A percentile compares a stretch with the other conserved stretches of the same genome.
phyloP scores from a whole-genome alignment of 2,797 vertebrate species.

The Sternarchorhynchus goeldii region DNA sequence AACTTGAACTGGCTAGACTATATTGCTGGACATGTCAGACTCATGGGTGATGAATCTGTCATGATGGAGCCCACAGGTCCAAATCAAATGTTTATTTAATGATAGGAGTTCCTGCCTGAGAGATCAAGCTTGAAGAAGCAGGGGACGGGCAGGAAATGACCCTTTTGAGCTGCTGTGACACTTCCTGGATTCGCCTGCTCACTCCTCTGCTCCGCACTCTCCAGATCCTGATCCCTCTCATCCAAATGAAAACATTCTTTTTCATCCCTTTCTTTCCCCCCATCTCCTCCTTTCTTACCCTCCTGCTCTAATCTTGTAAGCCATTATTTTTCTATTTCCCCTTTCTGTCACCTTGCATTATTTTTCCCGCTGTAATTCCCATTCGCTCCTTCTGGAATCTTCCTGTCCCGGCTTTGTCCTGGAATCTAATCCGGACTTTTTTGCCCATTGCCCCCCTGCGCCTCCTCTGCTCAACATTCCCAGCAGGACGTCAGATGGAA shows the following conservation, averaged over 20 bases:
- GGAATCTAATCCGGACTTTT: conserved; percentile 87
- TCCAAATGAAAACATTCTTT: conserved; percentile 84
- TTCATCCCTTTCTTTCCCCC: conserved; percentile 68
- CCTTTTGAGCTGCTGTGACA: conserved; percentile 73
- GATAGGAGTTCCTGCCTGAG: conserved; percentile 67
- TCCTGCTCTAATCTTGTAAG: conserved; percentile 81
- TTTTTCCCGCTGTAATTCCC: conserved; percentile 94
- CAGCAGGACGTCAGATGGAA: conserved; percentile 85
- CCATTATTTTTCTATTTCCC: conserved; percentile 95
- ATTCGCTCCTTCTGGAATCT: conserved; percentile 93
- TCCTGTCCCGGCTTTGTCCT: conserved; percentile 90
- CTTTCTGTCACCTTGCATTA: conserved; percentile 94
- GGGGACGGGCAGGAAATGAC: conserved; percentile 77
- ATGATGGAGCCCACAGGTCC: conserved; percentile 68
- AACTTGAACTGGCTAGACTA: conserved; percentile 57
- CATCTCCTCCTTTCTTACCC: conserved; percentile 65
- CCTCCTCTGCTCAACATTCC: conserved; percentile 77
- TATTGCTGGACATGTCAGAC: conserved; percentile 62
- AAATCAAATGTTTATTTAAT: conserved; percentile 76
- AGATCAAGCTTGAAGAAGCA: conserved; percentile 56
- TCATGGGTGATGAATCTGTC: conserved; percentile 75
- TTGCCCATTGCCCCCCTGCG: conserved; percentile 75
- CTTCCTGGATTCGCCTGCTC: conserved; percentile 70
- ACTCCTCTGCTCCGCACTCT: conserved; percentile 66
- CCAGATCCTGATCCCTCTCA: conserved; percentile 77